These are phyloP conservation scores for Phasia obesa DNA, from an alignment of 2,888 invertebrate genomes.

Conservation along the genomic window DNA sequence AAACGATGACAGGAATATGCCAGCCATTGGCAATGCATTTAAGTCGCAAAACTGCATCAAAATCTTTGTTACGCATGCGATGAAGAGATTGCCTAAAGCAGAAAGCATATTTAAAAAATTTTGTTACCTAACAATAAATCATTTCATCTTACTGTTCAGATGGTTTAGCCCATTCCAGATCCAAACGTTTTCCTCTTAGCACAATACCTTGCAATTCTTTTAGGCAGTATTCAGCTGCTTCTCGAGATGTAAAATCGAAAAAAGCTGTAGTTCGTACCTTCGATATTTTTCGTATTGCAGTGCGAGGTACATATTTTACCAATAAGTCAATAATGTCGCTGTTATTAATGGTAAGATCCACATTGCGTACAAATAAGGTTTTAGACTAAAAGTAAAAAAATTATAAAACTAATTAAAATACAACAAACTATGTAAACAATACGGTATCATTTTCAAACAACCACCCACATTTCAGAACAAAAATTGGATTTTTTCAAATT, in stretches of 20 bases:
- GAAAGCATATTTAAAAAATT: background rate
- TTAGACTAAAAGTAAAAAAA: conserved; percentile 72
- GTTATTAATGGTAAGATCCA: conserved; percentile 75
- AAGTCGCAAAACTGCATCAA: conserved; percentile 75
- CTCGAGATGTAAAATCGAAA: conserved; percentile 75
- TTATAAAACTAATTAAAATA: background rate
- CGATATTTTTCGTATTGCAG: conserved; percentile 75
- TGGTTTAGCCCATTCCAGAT: conserved; percentile 77
- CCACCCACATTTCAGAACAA: too few species aligned
- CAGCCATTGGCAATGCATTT: conserved; percentile 78
- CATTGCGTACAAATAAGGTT: conserved; percentile 77
- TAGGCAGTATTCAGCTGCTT: conserved; percentile 75
- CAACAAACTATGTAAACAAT: too few species aligned
- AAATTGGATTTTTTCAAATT: too few species aligned
- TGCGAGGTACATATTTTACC: conserved; percentile 72
- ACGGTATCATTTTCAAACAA: too few species aligned
- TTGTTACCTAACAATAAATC: background rate
- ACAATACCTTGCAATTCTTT: conserved; percentile 73
- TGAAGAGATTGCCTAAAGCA: conserved; percentile 74
- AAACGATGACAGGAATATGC: conserved; percentile 76
- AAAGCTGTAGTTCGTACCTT: conserved; percentile 77
- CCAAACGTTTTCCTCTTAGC: conserved; percentile 72
- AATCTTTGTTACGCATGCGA: conserved; percentile 76
- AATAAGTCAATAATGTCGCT: conserved; percentile 74
- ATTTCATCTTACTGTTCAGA: conserved; percentile 74